Conservation (phyloP, 2,113 vertebrate genomes). For the Ptyas mucosa region DNA sequence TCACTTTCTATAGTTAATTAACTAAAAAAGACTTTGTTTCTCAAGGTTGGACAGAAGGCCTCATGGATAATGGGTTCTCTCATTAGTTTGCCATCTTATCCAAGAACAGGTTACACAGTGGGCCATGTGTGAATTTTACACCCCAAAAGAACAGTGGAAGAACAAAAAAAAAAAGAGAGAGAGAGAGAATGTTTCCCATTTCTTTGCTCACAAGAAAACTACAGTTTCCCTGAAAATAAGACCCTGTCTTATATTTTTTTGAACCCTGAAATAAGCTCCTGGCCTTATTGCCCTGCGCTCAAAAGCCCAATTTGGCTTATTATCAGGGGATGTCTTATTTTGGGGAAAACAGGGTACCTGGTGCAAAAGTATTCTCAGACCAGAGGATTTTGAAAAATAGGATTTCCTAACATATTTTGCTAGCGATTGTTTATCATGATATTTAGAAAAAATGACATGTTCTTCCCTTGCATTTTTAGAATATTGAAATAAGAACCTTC, state of each 20-base stretch:
- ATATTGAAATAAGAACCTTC: slow-evolving; percentile 7
- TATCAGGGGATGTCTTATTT: no score
- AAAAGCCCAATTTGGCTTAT: no score
- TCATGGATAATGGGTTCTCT: neutral
- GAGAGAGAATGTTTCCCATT: neutral
- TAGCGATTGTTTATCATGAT: neutral
- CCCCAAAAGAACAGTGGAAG: neutral
- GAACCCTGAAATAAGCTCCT: no score
- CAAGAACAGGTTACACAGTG: neutral
- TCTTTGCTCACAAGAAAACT: neutral
- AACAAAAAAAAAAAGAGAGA: no score
- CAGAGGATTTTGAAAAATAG: neutral
- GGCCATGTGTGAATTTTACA: neutral
- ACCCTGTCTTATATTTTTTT: no score
- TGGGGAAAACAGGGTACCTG: neutral
- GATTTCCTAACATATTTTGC: neutral
- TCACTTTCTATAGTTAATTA: neutral
- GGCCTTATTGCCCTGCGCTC: no score
- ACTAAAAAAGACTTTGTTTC: neutral
- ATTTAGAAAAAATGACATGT: slow-evolving; percentile 9
- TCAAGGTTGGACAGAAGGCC: neutral
- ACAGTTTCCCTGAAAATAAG: no score
- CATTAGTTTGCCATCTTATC: neutral
- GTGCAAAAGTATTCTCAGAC: neutral
- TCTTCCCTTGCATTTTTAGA: neutral